phyloP scores from a whole-genome alignment of 2,888 invertebrate species.

The Eubasilissa splendida region DNA sequence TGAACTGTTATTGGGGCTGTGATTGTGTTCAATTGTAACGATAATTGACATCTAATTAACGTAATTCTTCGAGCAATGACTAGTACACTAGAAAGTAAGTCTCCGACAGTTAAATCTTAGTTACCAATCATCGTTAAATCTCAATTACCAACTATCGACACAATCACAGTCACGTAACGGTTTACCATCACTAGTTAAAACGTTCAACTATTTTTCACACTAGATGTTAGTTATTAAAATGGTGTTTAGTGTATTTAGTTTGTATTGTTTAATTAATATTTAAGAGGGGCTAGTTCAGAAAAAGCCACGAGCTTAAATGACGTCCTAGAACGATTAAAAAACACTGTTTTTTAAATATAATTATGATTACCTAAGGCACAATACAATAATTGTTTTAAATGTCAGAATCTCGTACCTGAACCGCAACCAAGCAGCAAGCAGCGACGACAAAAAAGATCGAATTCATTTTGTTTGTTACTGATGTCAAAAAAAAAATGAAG shows the following conservation, averaged over 20 bases:
- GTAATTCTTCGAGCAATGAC: too few species aligned
- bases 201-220: too few species aligned
- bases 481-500: background rate
- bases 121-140: too few species aligned
- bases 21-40: too few species aligned
- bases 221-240: background rate
- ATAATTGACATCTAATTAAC: too few species aligned
- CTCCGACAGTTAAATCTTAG: too few species aligned
- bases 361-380: background rate
- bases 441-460: slow-evolving; percentile 65
- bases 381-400: slow-evolving; percentile 7
- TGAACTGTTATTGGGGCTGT: too few species aligned
- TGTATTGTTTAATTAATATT: background rate
- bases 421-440: slow-evolving; percentile 65
- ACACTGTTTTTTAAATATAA: background rate
- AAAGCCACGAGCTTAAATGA: background rate
- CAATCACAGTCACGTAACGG: too few species aligned
- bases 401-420: slow-evolving; percentile 63
- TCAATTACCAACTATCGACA: too few species aligned
- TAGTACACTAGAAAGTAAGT: too few species aligned
- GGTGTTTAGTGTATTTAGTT: too few species aligned
- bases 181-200: too few species aligned
- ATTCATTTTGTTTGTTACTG: slow-evolving; percentile 64
- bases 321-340: background rate
- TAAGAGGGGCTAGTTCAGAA: background rate